Conservation (phyloP, 2,113 vertebrate species). For the Probosciger aterrimus region DNA sequence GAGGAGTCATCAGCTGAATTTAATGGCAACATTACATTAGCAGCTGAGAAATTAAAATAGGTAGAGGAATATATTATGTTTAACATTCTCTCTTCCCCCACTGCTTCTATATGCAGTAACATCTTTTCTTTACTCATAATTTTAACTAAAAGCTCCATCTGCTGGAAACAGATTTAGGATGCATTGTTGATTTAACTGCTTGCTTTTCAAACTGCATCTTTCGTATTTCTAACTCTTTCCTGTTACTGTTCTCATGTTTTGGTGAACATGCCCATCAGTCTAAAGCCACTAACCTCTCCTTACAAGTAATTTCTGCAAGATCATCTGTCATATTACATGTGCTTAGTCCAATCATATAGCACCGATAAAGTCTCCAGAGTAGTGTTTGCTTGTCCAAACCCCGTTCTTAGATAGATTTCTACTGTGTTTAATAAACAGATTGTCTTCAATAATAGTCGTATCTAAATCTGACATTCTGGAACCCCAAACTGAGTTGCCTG, state of each 20-base stretch:
- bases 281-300: neutral
- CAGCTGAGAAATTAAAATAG: conserved; percentile 9
- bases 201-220: neutral
- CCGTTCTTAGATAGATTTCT: neutral
- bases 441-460: neutral
- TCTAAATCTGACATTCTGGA: neutral
- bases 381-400: neutral
- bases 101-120: neutral
- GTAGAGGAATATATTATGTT: neutral
- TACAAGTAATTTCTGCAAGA: neutral
- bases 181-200: neutral
- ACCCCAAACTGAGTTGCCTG: neutral
- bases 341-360: neutral
- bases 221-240: neutral
- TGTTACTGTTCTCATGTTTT: neutral
- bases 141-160: conserved; percentile 65
- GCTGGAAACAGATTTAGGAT: conserved; percentile 9
- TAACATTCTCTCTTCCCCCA: neutral
- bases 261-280: neutral
- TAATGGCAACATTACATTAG: conserved; percentile 4
- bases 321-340: neutral
- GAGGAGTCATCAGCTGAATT: conserved; percentile 21
- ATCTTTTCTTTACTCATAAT: neutral
- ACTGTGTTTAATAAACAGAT: neutral
- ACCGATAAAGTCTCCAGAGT: neutral